Evolutionary conservation across 2,888 invertebrate genomes (phyloP).

Genomic region (Pseudanteris insignis): DNA sequence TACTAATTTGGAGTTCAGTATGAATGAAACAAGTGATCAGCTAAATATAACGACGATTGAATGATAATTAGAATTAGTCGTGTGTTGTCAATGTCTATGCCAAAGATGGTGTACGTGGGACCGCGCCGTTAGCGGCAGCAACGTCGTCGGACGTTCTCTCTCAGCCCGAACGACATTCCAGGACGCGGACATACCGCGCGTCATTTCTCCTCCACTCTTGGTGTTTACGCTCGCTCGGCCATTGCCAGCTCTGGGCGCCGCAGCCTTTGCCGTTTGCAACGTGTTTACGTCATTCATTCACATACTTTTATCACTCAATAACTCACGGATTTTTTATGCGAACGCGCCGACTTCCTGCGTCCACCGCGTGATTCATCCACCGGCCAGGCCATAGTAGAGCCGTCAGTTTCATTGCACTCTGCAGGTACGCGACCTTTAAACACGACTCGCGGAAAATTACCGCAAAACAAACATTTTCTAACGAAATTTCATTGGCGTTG

Average conservation of each 20-base stretch:
- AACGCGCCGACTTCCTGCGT: conserved; percentile 3
- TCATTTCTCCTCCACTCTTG: conserved; percentile 16
- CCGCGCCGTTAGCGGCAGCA: too few species aligned
- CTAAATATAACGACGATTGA: too few species aligned
- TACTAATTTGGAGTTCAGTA: too few species aligned
- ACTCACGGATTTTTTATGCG: conserved; percentile 11
- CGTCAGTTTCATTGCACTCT: too few species aligned
- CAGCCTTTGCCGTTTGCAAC: conserved; percentile 12
- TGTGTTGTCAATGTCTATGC: too few species aligned
- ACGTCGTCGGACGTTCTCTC: conserved; percentile 34
- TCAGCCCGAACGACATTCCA: conserved; percentile 51
- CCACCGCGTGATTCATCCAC: conserved; percentile 13
- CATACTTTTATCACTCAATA: conserved; percentile 20
- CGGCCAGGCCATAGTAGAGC: too few species aligned
- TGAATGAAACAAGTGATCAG: too few species aligned
- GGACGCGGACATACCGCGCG: conserved; percentile 46
- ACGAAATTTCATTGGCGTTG: too few species aligned
- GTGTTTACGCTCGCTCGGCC: conserved; percentile 23
- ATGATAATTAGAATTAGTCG: too few species aligned
- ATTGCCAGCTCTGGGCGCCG: conserved; percentile 19
- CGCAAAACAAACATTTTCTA: too few species aligned
- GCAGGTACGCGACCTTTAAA: too few species aligned
- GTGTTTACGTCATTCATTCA: conserved; percentile 24
- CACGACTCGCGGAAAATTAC: conserved; percentile 5
- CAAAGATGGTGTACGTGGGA: too few species aligned